Evolutionary conservation across 1,140 invertebrate species (phyloP), one percentile per base, ranked within the genome.

Genomic region (Papilio helenus): DNA sequence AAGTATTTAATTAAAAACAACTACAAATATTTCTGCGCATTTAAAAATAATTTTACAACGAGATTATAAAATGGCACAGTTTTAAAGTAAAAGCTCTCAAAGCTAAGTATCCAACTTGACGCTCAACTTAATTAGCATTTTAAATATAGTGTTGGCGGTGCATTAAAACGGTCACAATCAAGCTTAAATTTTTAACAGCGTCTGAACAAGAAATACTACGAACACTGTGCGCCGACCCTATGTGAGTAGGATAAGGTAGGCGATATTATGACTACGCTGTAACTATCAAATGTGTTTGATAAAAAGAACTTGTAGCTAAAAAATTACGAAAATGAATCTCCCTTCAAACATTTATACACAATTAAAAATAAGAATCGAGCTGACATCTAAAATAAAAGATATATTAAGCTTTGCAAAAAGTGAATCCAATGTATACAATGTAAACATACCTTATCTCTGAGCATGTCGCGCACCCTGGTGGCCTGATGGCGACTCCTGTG

Each of bases 401-500:
- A 46, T 2, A 46, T 46, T 46, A 46, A 46, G 12, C 1, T 14
- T 12, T 46, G 16, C 14, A 16, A 20, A 58, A 58, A 58, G 9
- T 61, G 3, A 26, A 61, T 10, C 34, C 58, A 3, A 23, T 26
- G 3, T 68, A 68, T 14, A 18, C 16, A 29, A 29, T 3, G 1
- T 1, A 9, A 39, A 76, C 85, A 81, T 89, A 98, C 98, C 97
- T 98, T 98, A 95, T 98, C 97, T 86, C 97, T 95, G 46, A 98
- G 96, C 96, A 98, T 97, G 87, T 98, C 97, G 34, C 97, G 95
- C 44, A 98, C 97, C 83, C 97, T 96, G n/a, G 97, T 97, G 0
- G 97, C 97, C 90, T 98, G 97, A 82, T 97, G 96, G 78, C 97
- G 95, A 83, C 97, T 98, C 72, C 97, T 95, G 88, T 98, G 97